Base-by-base conservation (phyloP, 37 sponge, comb jelly and placozoan species). In the Corticium candelabrum region DNA sequence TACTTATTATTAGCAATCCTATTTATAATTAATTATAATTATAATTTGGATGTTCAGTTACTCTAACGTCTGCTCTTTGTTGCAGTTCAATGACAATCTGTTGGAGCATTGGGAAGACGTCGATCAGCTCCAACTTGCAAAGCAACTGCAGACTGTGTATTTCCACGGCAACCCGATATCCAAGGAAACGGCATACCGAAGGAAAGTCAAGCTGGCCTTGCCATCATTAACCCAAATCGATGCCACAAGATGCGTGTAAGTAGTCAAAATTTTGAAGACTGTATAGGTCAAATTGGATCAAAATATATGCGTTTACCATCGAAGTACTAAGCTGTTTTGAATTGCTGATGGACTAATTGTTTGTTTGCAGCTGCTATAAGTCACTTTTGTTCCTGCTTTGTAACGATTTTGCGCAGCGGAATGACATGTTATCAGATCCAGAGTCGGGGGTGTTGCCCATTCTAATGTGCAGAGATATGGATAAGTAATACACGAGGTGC, bases 201-300 rank as follows among this genome's bases (percentile, higher is more conserved):
- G 87, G 21, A 92, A 92, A 76, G 68, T 92, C 39, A 86, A 89
- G 33, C 77, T 86, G 40, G 43, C 80, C 35, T 57, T 92, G 0
- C 93, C 93, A 11, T 78, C 85, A 41, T 68, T 92, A 35, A 92
- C 85, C 4, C 93, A 92, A 41, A 92, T 92, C 5, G 93, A 92
- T 79, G 93, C 93, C 34, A 89, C 93, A 0, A 41, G 57, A 89
- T 96, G 80, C 0, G 70, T 27, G 11, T 21, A 32, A 34, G 40
- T 71, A 15, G 32, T 71, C 7, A n/a, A 71, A 71, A 71, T 29
- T 15, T 15, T 71, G 21, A 27, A 50, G 62, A 11, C 11, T 50
- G 62, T 27, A 21, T 27, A 27, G 15, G 21, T 27, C 62, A 11
- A 50, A 11, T 21, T 21, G 62, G 62, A 50, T 50, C 11, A 50